Base-by-base conservation (phyloP, 2,797 vertebrate genomes). In the Fistularia tabacaria region DNA sequence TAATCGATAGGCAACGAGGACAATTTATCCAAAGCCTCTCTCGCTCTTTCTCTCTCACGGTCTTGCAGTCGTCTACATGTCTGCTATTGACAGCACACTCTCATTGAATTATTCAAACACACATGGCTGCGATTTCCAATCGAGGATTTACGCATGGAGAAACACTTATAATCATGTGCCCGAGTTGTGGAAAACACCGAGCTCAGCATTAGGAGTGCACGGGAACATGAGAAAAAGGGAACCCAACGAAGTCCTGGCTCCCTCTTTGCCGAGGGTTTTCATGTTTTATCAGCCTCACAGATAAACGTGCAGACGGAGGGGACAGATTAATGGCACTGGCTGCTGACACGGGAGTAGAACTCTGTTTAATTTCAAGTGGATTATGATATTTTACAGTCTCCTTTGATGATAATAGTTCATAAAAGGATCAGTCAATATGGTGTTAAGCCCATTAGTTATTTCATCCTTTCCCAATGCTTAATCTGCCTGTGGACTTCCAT, bases 61-160 rank as follows among this genome's bases (percentile, higher is more conserved):
- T 72, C 54, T 9, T 50, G 59, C 54, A 61, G 53, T 62, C 57
- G 54, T 38, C 25, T 59, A 40, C 49, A 49, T 38, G 39, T 65
- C 53, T 53, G 66, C 61, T 66, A 58, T 65, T 66, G 79, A 81
- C 71, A 60, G 57, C 73, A 51, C 5, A 37, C 40, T 42, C 59
- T n/a, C 52, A n/a, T 11, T 83, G 66, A 78, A 86, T 84, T 73
- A 85, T 87, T 81, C 60, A 83, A 51, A 65, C 49, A 36, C 50
- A 45, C 52, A 56, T 70, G 66, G 58, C 47, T 44, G 53, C 66
- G 65, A 65, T 57, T 46, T 62, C 52, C 49, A 58, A 37, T 38
- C 40, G 66, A 43, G 56, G 53, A 82, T 79, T 79, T 80, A 69
- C 74, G 79, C 78, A 77, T 76, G 51, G 73, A 73, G 78, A 66